phyloP scores from a whole-genome alignment of 1,140 invertebrate species.

The Hesperophylax magnus region DNA sequence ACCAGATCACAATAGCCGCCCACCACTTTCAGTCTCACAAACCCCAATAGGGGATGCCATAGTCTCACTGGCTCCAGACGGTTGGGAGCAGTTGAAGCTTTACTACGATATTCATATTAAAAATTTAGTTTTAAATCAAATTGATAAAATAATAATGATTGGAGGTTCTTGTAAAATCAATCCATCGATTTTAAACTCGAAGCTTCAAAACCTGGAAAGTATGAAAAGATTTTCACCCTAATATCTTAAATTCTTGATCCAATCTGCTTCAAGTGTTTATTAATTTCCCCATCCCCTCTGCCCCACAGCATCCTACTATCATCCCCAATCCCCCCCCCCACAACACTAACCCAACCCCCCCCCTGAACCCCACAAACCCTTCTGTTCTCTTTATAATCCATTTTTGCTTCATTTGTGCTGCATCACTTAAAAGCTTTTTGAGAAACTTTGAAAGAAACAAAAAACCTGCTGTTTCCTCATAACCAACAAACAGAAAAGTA shows the following conservation, averaged over 20 bases:
- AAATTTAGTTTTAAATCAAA: no score
- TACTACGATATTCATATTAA: no score
- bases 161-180: neutral
- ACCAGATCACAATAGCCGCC: no score
- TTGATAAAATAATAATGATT: no score
- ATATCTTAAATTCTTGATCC: conserved; percentile 29
- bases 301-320: no score
- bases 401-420: neutral
- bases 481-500: no score
- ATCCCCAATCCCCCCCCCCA: neutral
- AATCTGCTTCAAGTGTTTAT: conserved; percentile 31
- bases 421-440: conserved; percentile 12
- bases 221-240: conserved; percentile 16
- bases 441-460: neutral
- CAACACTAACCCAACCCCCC: no score
- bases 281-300: neutral
- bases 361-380: neutral
- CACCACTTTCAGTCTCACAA: no score
- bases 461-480: neutral
- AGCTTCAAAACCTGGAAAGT: neutral
- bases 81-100: no score
- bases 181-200: neutral
- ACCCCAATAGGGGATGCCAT: no score
- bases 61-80: no score
- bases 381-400: neutral